These are phyloP conservation scores for Agriopis aurantiaria DNA, from an alignment of 2,888 invertebrate species.

Conservation along the genomic window DNA sequence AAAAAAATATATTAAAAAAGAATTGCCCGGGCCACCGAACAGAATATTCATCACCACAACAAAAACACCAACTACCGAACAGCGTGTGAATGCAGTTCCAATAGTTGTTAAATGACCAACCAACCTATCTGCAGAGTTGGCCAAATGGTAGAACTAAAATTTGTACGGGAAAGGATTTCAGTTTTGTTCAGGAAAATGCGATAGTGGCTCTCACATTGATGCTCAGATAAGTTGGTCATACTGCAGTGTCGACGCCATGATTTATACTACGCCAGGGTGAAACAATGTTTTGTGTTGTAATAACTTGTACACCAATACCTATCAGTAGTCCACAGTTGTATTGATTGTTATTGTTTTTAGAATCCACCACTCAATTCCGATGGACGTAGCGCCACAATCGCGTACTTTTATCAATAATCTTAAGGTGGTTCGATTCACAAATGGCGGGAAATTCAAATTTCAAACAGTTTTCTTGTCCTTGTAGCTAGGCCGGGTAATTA, in stretches of 20 bases:
- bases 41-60: slow-evolving; percentile 3
- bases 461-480: no score
- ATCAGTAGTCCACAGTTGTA: neutral
- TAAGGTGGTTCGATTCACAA: no score
- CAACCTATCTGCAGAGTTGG: neutral
- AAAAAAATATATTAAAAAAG: no score
- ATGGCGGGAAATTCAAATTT: no score
- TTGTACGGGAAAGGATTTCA: neutral
- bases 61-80: slow-evolving; percentile 8
- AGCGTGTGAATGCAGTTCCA: neutral
- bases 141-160: neutral
- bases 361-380: no score
- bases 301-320: neutral
- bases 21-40: neutral
- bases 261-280: slow-evolving; percentile 6
- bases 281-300: neutral
- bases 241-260: slow-evolving; percentile 10
- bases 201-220: neutral
- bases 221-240: neutral
- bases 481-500: no score
- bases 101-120: neutral
- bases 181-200: neutral
- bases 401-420: no score
- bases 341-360: neutral
- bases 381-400: no score